phyloP scores from a whole-genome alignment of 2,888 invertebrate genomes.

The Pheosia gnoma region DNA sequence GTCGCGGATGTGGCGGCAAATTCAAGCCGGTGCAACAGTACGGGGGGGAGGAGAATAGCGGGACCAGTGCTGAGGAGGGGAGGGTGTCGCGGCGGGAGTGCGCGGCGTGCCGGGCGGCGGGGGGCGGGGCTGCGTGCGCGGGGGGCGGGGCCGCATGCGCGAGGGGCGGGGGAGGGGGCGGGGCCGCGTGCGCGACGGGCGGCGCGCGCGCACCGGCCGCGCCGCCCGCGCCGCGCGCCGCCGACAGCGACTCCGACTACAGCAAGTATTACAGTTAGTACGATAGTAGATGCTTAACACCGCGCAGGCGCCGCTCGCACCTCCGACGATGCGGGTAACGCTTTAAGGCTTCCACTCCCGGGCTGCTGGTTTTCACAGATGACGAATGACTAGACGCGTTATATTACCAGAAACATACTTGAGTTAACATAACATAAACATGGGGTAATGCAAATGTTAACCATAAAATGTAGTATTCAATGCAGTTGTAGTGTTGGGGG shows the following conservation, averaged over 20 bases:
- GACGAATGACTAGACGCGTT: neutral
- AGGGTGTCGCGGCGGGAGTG: conserved; percentile 51
- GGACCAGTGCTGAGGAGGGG: conserved; percentile 53
- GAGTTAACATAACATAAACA: neutral
- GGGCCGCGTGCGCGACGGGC: conserved; percentile 48
- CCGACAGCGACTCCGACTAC: conserved; percentile 80
- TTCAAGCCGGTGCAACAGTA: conserved; percentile 54
- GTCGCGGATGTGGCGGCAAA: conserved; percentile 40
- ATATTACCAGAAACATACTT: conserved; percentile 2
- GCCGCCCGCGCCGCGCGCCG: conserved; percentile 34
- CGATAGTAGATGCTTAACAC: conserved; percentile 70
- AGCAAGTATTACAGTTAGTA: conserved; percentile 84
- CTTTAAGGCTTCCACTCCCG: conserved; percentile 33
- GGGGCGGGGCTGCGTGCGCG: too few species aligned
- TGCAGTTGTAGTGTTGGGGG: too few species aligned
- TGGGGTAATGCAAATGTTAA: too few species aligned
- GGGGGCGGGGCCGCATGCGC: too few species aligned
- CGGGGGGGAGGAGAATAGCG: conserved; percentile 55
- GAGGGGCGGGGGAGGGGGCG: too few species aligned
- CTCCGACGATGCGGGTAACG: conserved; percentile 30
- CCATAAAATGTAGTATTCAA: too few species aligned
- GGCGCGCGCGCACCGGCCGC: conserved; percentile 31
- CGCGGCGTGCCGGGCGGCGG: conserved; percentile 46
- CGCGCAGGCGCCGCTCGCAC: conserved; percentile 16
- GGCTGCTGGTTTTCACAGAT: conserved; percentile 24